Evolutionary conservation across 2,888 invertebrate genomes (phyloP).

Genomic region (Melinaea menophilus): DNA sequence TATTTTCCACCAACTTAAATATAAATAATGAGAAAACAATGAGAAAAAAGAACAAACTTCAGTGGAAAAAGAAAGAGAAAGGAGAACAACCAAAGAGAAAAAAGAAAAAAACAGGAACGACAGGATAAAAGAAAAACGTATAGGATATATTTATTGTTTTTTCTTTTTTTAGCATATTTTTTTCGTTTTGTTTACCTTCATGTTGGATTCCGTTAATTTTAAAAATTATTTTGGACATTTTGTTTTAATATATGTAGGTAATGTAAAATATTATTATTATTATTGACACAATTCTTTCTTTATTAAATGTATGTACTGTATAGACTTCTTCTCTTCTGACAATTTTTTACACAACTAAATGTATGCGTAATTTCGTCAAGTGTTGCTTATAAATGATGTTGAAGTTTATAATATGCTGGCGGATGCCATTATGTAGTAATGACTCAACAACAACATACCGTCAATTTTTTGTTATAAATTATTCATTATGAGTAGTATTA

Average conservation of each 20-base stretch:
- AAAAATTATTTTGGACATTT: slow-evolving; percentile 59
- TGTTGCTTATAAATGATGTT: slow-evolving; percentile 15
- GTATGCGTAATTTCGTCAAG: slow-evolving; percentile 2
- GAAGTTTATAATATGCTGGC: neutral
- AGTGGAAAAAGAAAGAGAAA: no score
- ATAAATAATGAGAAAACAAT: slow-evolving; percentile 2
- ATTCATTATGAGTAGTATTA: neutral
- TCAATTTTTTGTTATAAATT: neutral
- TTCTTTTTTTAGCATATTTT: no score
- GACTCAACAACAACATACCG: neutral
- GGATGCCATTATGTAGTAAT: neutral
- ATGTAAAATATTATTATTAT: neutral
- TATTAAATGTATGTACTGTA: neutral
- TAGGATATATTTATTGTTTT: no score
- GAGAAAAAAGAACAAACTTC: no score
- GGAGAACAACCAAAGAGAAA: no score
- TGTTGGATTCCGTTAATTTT: slow-evolving; percentile 77
- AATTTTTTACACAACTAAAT: slow-evolving; percentile 8
- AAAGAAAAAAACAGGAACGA: no score
- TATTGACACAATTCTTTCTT: neutral
- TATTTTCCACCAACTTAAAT: slow-evolving; percentile 56
- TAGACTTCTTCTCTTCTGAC: neutral
- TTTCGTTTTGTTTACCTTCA: slow-evolving; percentile 53
- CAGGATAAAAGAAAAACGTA: no score
- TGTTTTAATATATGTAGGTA: neutral